phyloP scores from a whole-genome alignment of 64 coral and sea anemone species.

The Astreopora myriophthalma region DNA sequence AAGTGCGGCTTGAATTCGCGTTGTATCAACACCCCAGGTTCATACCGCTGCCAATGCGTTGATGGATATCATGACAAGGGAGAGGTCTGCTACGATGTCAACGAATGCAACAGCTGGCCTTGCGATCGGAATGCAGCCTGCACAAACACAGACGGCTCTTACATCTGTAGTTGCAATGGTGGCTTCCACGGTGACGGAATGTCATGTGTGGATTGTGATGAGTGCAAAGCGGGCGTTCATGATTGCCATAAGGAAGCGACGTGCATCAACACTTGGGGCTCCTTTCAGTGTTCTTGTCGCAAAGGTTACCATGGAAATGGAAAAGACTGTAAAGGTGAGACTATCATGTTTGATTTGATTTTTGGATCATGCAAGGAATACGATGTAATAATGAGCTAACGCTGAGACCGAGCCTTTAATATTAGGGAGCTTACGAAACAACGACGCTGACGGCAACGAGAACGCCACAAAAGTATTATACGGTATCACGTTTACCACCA shows the following conservation, averaged over 20 bases:
- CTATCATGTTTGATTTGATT: too few relatives aligned
- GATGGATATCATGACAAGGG: conserved; percentile 1
- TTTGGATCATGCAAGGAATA: too few relatives aligned
- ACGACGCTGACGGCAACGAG: too few relatives aligned
- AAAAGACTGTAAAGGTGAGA: neutral
- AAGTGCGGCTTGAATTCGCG: neutral
- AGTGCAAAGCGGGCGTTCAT: neutral
- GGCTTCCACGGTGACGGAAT: conserved; percentile 51
- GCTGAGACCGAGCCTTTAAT: too few relatives aligned
- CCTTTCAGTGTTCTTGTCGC: neutral
- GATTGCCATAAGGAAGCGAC: neutral
- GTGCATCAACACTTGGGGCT: neutral
- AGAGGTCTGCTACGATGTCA: neutral
- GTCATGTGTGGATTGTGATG: neutral
- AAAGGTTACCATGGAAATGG: conserved; percentile 34
- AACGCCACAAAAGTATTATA: too few relatives aligned
- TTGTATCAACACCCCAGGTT: conserved; percentile 50
- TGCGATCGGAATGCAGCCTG: conserved; percentile 18
- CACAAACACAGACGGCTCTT: conserved; percentile 42
- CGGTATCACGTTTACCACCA: too few relatives aligned
- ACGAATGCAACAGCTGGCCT: neutral
- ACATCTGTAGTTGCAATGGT: conserved; percentile 20
- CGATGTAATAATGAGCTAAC: too few relatives aligned
- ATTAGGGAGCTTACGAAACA: too few relatives aligned
- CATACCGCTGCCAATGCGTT: neutral